These are phyloP conservation scores for Anthopleura sola DNA, from an alignment of 64 coral and sea anemone genomes.

Conservation along the genomic window DNA sequence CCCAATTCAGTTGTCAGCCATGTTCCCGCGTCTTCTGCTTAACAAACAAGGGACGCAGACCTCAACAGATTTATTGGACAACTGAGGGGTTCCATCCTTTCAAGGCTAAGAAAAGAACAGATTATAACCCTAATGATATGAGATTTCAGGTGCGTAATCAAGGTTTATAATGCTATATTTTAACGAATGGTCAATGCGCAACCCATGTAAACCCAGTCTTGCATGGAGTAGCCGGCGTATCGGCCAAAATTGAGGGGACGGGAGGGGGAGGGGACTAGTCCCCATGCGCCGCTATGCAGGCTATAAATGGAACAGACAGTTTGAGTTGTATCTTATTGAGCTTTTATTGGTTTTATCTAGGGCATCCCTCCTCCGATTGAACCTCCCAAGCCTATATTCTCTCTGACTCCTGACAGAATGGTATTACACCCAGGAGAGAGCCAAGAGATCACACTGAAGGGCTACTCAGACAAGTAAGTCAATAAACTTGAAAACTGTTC, in stretches of 20 bases:
- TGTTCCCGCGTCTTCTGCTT: constrained; percentile 57
- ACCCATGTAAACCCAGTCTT: no score
- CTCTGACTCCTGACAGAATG: constrained; percentile 82
- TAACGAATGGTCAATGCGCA: background rate
- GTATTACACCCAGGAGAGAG: constrained; percentile 93
- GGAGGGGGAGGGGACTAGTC: no score
- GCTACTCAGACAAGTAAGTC: constrained; percentile 80
- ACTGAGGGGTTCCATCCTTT: constrained; percentile 79
- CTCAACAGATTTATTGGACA: constrained; percentile 96
- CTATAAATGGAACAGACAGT: no score
- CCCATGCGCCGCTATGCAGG: no score
- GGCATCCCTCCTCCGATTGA: constrained; percentile 65
- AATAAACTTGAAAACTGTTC: background rate
- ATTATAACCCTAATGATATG: constrained; percentile 88
- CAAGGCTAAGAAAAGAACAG: constrained; percentile 75
- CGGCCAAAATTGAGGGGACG: no score
- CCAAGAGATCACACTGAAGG: constrained; percentile 76
- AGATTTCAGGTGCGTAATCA: constrained; percentile 53
- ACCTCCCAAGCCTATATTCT: constrained; percentile 68
- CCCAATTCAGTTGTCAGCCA: constrained; percentile 88
- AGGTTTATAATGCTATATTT: background rate
- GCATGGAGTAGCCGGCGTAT: no score
- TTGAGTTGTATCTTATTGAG: no score
- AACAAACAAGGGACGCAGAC: constrained; percentile 83
- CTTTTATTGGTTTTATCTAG: background rate